phyloP scores from a whole-genome alignment of 2,797 vertebrate species.

The Tenualosa thibaudeaui region DNA sequence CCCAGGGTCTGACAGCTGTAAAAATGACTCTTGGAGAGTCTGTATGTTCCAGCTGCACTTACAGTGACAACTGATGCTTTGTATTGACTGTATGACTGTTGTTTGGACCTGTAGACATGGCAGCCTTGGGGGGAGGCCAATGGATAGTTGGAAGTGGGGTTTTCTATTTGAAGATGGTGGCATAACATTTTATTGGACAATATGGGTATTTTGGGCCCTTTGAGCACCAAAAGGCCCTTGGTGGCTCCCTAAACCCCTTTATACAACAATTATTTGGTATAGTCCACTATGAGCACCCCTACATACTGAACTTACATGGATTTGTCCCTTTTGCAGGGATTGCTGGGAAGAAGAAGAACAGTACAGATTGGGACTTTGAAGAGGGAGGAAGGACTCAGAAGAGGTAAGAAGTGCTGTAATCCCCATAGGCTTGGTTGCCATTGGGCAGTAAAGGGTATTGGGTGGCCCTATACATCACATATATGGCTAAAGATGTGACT shows the following conservation, averaged over 20 bases:
- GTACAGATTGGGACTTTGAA: constrained; percentile 66
- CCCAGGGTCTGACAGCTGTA: constrained; percentile 53
- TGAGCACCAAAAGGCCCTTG: constrained; percentile 51
- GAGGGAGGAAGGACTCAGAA: constrained; percentile 49
- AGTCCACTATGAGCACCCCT: constrained; percentile 75
- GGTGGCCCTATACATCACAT: constrained; percentile 44
- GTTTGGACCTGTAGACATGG: constrained; percentile 70
- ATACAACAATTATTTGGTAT: constrained; percentile 55
- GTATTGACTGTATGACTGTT: constrained; percentile 62
- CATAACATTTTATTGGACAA: constrained; percentile 48
- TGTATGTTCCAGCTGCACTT: constrained; percentile 60
- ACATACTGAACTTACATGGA: constrained; percentile 76
- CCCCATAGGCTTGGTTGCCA: constrained; percentile 44
- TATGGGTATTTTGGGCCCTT: constrained; percentile 39
- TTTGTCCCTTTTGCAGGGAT: constrained; percentile 82
- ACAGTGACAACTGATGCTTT: constrained; percentile 51
- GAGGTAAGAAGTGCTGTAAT: constrained; percentile 73
- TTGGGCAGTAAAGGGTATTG: constrained; percentile 47
- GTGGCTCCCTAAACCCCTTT: constrained; percentile 44
- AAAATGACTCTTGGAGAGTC: constrained; percentile 39
- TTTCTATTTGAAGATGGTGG: constrained; percentile 43
- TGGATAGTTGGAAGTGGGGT: constrained; percentile 55
- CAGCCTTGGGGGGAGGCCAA: constrained; percentile 63
- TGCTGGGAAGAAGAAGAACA: constrained; percentile 84
- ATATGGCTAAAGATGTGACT: constrained; percentile 42